A percentile compares a stretch with the other conserved stretches of the same genome.
These are phyloP conservation scores for Malacoctenus gilli DNA, from an alignment of 2,797 vertebrate species.

Conservation along the genomic window DNA sequence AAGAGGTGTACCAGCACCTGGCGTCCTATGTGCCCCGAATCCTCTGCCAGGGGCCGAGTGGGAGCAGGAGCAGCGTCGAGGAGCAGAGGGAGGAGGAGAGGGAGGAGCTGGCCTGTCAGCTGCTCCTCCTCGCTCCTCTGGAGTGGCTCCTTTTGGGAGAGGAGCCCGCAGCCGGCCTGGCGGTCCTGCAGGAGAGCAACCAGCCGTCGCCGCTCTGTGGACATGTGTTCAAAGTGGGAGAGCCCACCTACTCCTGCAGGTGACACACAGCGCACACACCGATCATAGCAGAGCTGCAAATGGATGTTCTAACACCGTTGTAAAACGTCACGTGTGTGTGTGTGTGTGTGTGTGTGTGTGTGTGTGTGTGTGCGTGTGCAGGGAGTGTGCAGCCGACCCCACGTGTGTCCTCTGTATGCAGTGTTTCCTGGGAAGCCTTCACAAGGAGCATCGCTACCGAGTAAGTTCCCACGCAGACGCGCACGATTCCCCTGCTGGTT, in stretches of 20 bases:
- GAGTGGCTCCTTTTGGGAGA: conserved; percentile 95
- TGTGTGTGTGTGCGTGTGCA: conserved; percentile 58
- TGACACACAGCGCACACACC: conserved; percentile 55
- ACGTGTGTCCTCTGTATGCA: conserved; percentile 98
- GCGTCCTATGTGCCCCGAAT: conserved; percentile 91
- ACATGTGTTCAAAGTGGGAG: conserved; percentile 96
- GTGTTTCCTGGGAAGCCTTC: conserved; percentile 95
- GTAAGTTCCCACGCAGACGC: conserved; percentile 74
- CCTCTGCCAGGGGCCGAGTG: conserved; percentile 88
- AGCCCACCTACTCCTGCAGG: conserved; percentile 98
- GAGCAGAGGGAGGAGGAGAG: conserved; percentile 88
- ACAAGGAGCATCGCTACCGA: conserved; percentile 95
- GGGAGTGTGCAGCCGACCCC: conserved; percentile 96
- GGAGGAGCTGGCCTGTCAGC: conserved; percentile 91
- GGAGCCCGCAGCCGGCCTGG: conserved; percentile 88
- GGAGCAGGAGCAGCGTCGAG: conserved; percentile 79
- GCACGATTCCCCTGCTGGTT: background rate
- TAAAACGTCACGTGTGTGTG: conserved; percentile 1
- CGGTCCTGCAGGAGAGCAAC: conserved; percentile 89
- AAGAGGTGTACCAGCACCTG: conserved; percentile 89
- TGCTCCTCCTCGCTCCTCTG: conserved; percentile 89
- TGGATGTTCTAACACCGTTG: no score
- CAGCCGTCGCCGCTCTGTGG: conserved; percentile 95
- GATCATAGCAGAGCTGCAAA: background rate
- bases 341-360: conserved; percentile 7